Evolutionary conservation across 2,797 vertebrate species (phyloP), one percentile per base, ranked within the genome.

Genomic region (Mallotus villosus): DNA sequence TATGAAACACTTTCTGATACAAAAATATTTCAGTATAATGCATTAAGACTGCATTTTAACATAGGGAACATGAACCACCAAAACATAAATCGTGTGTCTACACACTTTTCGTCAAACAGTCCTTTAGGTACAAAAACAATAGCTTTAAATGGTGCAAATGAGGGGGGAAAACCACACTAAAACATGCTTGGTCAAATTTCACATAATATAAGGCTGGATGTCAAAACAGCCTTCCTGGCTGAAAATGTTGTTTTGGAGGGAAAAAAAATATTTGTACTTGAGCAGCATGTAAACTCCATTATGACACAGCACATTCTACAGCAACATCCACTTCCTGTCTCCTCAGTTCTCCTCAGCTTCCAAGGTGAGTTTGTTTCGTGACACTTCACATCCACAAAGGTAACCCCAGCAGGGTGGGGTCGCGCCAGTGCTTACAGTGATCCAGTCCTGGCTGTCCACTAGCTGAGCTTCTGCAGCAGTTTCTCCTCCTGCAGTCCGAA

Each of bases 1-100:
- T 90, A 90, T 85, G 80, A 92, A 93, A 91, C 83, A 90, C 84
- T 90, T 92, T 95, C 95, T 96, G 95, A 94, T 99, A 98, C 95
- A 99, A 99, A 99, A 99, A 98, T 97, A 97, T 93, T 94, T 93
- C 92, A 96, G 93, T 94, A 94, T 94, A 94, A 95, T 90, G 93
- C 94, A 93, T 93, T 93, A 92, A 92, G 90, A 82, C 89, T 91
- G 89, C 90, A 92, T 90, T 85, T 72, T 91, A 95, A 97, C 91
- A 93, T 91, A 88, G 82, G 16, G 88, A 76, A 86, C 84, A 87
- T 94, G 89, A 91, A 94, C 92, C 94, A 91, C 87, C 90, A 92
- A 89, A 91, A 87, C 74, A 84, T 72, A 83, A 81, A 51, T 75
- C 70, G 67, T 78, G 67, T 84, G 81, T 78, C 74, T 72, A 84